These are phyloP conservation scores for Alviniconcha strummeri DNA, from an alignment of 2,888 invertebrate genomes.

Conservation along the genomic window DNA sequence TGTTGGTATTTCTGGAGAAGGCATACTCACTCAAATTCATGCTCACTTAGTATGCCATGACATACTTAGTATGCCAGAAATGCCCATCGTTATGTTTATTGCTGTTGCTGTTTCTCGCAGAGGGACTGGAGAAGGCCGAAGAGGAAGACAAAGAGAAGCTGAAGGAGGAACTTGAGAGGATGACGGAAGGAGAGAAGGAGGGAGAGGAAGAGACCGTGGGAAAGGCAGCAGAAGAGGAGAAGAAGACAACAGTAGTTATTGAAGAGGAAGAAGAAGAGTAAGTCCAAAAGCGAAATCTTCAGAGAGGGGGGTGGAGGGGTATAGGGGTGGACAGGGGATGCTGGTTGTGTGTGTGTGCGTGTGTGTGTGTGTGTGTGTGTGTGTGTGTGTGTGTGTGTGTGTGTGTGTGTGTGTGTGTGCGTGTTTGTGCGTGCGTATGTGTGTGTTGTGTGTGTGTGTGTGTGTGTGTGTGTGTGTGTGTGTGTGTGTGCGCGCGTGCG, in stretches of 20 bases:
- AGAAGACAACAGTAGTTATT: not conserved
- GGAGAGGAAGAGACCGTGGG: not conserved
- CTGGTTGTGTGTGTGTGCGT: not conserved
- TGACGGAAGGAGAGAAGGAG: not conserved
- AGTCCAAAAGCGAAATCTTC: not conserved
- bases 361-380: not conserved
- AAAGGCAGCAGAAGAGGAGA: not conserved
- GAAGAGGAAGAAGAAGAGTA: not conserved
- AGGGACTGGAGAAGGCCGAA: not conserved
- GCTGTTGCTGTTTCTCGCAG: too few species aligned
- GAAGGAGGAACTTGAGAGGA: not conserved
- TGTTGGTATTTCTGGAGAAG: too few species aligned
- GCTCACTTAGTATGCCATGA: too few species aligned
- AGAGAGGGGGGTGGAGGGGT: not conserved
- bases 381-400: conserved; percentile 4
- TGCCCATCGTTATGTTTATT: too few species aligned
- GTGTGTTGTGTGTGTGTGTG: too few species aligned
- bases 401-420: not conserved
- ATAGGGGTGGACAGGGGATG: too few species aligned
- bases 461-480: conserved; percentile 1
- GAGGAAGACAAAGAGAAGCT: conserved; percentile 12
- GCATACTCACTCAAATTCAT: too few species aligned
- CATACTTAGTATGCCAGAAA: too few species aligned
- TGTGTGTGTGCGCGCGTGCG: not conserved
- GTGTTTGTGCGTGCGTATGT: too few species aligned